These are phyloP conservation scores for Channa maculata DNA, from an alignment of 2,113 vertebrate genomes.

Conservation along the genomic window DNA sequence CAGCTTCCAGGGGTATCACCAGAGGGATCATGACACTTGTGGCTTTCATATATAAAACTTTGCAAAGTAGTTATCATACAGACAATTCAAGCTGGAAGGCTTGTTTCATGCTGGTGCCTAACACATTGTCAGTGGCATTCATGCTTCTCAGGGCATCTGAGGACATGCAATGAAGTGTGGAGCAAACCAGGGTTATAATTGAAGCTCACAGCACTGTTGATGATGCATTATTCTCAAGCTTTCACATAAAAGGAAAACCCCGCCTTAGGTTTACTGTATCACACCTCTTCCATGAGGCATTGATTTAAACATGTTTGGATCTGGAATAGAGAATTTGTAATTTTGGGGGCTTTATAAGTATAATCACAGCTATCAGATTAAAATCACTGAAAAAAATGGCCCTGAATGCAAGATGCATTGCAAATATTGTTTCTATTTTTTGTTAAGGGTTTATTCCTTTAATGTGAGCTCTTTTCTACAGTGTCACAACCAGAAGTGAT, in stretches of 20 bases:
- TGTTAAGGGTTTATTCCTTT: background rate
- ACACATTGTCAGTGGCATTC: constrained; percentile 54
- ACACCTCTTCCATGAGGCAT: background rate
- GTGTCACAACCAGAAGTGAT: constrained; percentile 24
- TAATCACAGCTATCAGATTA: too few relatives aligned
- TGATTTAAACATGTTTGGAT: constrained; percentile 10
- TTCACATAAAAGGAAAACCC: constrained; percentile 27
- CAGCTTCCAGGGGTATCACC: too few relatives aligned
- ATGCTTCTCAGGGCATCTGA: constrained; percentile 60
- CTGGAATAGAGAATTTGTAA: background rate
- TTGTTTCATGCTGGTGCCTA: constrained; percentile 61
- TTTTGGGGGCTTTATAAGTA: too few relatives aligned
- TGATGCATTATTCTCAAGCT: constrained; percentile 76
- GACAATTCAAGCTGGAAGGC: constrained; percentile 19
- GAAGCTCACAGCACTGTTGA: constrained; percentile 54
- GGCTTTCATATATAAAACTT: background rate
- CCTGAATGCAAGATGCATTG: background rate
- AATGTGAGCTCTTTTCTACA: background rate
- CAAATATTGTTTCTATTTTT: background rate
- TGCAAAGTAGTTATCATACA: constrained; percentile 22
- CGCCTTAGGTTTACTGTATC: background rate
- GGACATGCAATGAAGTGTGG: constrained; percentile 68
- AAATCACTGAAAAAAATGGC: too few relatives aligned
- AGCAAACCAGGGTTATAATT: constrained; percentile 44
- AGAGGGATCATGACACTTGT: too few relatives aligned